Evolutionary conservation across 2,797 vertebrate species (phyloP), one percentile per base, ranked within the genome.

Genomic region (Ctenochaetus hawaiiensis): DNA sequence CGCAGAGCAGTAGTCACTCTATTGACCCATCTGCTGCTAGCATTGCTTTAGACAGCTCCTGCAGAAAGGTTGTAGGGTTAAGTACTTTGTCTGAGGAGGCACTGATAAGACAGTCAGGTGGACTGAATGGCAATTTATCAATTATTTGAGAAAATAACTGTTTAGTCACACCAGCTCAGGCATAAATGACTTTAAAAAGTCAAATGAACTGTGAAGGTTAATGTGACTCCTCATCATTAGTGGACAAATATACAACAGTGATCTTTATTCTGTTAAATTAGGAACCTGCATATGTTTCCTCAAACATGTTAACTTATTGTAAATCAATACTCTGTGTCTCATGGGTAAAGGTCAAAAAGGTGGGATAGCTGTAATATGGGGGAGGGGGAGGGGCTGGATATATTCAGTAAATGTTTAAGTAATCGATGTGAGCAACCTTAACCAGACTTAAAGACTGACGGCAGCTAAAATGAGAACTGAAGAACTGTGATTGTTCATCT

Each of bases 21-120:
- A 60, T 62, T 75, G 72, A 76, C 60, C 76, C 75, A 70, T 83
- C 76, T 84, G 78, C 82, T 80, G 59, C 66, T 74, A 30, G 72
- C 80, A 14, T 64, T 44, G 60, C 66, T 70, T 43, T 16, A 26
- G 59, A 41, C 73, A 58, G n/a, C 41, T 65, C 78, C 64, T 37
- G 5, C 51, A 44, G 67, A 58, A 14, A 57, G 51, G 59, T 45
- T 66, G 41, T 9, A 11, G 69, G 85, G 75, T 78, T 78, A 84
- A 80, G 62, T 74, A 69, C 67, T 22, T 72, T 67, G 54, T 78
- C 72, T 26, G 72, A 64, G 62, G 78, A 43, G 59, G 52, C 22
- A n/a, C 3, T 62, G 37, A 44, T 16, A 67, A 51, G 69, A 67
- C 75, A 48, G 2, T 22, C 43, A 14, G 43, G 43, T 44, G 1